phyloP scores from a whole-genome alignment of 1,140 invertebrate species.

The Augochlora pura region DNA sequence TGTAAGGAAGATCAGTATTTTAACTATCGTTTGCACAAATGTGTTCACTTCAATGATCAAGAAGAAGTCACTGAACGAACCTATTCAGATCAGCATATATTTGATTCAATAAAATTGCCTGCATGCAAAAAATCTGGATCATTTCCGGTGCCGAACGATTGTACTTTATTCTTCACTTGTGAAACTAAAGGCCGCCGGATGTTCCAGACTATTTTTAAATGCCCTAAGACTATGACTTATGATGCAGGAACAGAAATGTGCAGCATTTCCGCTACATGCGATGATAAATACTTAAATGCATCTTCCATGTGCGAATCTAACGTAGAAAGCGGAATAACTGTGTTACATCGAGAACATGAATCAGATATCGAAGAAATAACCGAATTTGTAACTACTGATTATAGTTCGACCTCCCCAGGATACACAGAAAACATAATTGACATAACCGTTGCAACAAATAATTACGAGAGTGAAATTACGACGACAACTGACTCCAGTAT shows the following conservation, averaged over 20 bases:
- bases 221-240: constrained; percentile 39
- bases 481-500: neutral
- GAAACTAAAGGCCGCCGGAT: constrained; percentile 12
- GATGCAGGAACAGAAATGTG: constrained; percentile 25
- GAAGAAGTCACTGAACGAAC: neutral
- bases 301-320: neutral
- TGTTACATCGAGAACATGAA: neutral
- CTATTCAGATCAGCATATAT: neutral
- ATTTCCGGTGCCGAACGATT: constrained; percentile 38
- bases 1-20: constrained; percentile 21
- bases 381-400: neutral
- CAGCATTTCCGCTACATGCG: neutral
- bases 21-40: constrained; percentile 40
- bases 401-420: neutral
- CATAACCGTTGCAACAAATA: neutral
- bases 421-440: neutral
- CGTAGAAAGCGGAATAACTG: neutral
- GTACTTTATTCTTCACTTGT: constrained; percentile 45
- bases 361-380: neutral
- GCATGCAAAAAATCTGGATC: constrained; percentile 17
- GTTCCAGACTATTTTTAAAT: constrained; percentile 23
- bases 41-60: neutral
- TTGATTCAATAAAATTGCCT: neutral
- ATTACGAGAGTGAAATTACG: neutral
- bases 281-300: neutral